Evolutionary conservation across 1,140 invertebrate species (phyloP), one percentile per base, ranked within the genome.

Genomic region (Radopholus similis): DNA sequence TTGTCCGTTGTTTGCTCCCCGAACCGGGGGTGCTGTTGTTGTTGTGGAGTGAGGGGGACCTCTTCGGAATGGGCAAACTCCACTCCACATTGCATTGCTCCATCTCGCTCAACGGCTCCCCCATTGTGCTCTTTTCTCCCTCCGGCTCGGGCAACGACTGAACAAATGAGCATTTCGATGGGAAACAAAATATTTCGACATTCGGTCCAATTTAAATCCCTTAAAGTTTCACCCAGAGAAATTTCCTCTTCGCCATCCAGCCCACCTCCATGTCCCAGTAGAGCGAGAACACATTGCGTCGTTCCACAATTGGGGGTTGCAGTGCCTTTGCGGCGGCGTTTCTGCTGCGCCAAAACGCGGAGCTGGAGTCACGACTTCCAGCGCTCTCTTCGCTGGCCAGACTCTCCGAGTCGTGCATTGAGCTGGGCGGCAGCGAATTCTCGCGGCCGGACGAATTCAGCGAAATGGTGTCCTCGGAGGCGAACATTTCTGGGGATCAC

Each of bases 191-290:
- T 2, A 13, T 63, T 57, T 26, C 11, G 1, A 26, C 60, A 4
- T 59, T 15, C 44, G 18, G 5, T 23, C 26, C 44, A 5, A 47
- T 21, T 49, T 5, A 49, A 49, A 6, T 23, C 21, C 2, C 23
- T 47, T 47, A 4, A 18, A 47, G 44, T 18, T n/a, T n/a, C n/a
- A n/a, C n/a, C 4, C 15, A 32, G 54, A 15, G 26, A 55, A 4
- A 60, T n/a, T n/a, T n/a, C n/a, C n/a, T n/a, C n/a, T n/a, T n/a
- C n/a, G n/a, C n/a, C 5, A 18, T 53, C 18, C 9, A 73, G 38
- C 6, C 28, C n/a, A 77, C 75, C 42, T 77, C 75, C 56, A 75
- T 15, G 58, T 75, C 64, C 34, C 60, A 55, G 58, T 78, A 75
- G 13, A 75, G 47, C 9, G 53, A 38, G 38, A 75, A 78, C 28